Conservation (phyloP, 2,888 invertebrate genomes). For the Chesias legatella region DNA sequence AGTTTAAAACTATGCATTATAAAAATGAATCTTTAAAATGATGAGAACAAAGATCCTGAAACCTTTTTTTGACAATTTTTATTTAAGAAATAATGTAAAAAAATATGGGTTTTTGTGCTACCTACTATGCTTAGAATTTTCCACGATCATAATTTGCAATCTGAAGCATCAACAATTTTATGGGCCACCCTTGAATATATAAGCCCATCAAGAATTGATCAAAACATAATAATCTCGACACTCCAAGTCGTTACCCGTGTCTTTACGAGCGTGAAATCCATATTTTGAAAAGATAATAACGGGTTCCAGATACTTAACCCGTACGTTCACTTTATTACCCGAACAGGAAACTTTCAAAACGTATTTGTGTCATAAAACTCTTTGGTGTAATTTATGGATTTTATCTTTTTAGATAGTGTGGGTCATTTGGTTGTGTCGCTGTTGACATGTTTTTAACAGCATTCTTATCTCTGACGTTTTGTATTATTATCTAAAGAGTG, state of each 20-base stretch:
- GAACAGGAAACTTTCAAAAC: slow-evolving; percentile 30
- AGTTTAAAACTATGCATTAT: no score
- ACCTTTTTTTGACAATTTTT: no score
- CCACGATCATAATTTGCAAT: no score
- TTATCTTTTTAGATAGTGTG: slow-evolving; percentile 28
- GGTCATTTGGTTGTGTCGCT: slow-evolving; percentile 4
- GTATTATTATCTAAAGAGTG: no score
- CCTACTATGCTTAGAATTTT: no score
- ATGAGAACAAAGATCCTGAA: no score
- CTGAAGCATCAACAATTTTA: neutral
- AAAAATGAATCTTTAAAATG: no score
- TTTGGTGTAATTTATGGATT: slow-evolving; percentile 35
- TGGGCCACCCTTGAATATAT: neutral
- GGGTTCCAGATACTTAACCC: slow-evolving; percentile 37
- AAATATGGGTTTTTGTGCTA: no score
- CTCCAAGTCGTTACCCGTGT: slow-evolving; percentile 37
- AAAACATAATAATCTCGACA: slow-evolving; percentile 12
- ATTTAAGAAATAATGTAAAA: no score
- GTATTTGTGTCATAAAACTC: slow-evolving; percentile 36
- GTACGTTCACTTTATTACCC: slow-evolving; percentile 40
- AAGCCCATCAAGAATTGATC: slow-evolving; percentile 3
- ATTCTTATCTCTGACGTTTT: no score
- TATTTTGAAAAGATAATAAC: slow-evolving; percentile 52
- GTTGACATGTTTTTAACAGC: neutral
- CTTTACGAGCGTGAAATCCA: slow-evolving; percentile 45